Base-by-base conservation (phyloP, 2,888 invertebrate genomes). In the Oithona nana region DNA sequence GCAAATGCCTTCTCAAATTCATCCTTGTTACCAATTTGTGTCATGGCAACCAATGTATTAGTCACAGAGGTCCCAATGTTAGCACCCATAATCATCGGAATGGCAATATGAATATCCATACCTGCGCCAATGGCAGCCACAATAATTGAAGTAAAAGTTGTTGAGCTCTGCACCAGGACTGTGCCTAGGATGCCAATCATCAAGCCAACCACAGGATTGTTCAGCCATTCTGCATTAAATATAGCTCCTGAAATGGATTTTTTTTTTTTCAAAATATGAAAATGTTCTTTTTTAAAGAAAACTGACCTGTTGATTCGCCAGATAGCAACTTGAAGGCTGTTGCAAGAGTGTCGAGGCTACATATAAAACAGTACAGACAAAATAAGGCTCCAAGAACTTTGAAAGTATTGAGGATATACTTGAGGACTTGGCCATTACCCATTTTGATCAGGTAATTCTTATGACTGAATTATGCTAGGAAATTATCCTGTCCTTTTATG, bases 41-140 rank as follows among this genome's bases (percentile, higher is more conserved):
- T 72, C 61, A 77, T 68, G 4, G 75, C 72, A 11, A 77, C 77
- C 54, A 79, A 70, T 1, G 76, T 77, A 68, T 77, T 78, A 50
- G 78, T 78, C 22, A 78, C 73, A 2, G 77, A 76, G 0, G 78
- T 78, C 28, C 78, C 78, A 64, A 79, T 73, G 67, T 79, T 78
- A 48, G 77, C 75, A 0, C 78, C 78, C 75, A 78, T 77, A 65
- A 79, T 73, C 59, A 78, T 75, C 1, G 77, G 77, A 61, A 79
- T 75, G 4, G 79, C 78, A 22, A 69, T 65, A 16, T 66, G 39
- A 16, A 39, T 39, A 16, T 39, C 8, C 39, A 39, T 39, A 4
- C 69, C 69, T 6, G 73, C 70, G 3, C 71, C 72, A 16, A 75
- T 73, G 72, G 75, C 71, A 54, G 72, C 70, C 31, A 75, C 73